Evolutionary conservation across 2,797 vertebrate genomes (phyloP), one percentile per base, ranked within the genome.

Genomic region (Cephalopachus bancanus): DNA sequence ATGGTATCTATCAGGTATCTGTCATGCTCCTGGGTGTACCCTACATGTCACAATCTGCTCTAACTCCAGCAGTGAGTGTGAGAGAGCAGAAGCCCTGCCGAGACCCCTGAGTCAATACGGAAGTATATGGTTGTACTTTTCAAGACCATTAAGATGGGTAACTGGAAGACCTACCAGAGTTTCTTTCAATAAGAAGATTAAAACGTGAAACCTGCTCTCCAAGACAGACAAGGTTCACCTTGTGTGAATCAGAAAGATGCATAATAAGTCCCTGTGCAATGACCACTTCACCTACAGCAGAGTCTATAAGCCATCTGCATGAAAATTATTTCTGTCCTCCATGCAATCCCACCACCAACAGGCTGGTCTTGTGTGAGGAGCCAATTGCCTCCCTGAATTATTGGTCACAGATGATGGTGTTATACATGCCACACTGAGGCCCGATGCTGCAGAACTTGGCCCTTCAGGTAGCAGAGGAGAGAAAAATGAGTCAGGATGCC

Each of bases 101-200:
- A 98, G 98, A 98, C 98, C 28, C 99, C 99, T 4, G 99, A 99
- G 95, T 99, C 99, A 59, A 99, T 99, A 99, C 98, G 98, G 74
- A 98, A 99, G 75, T 99, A 99, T 3, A 99, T 99, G 83, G 99
- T 99, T 95, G 99, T 99, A 0, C 98, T 99, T 24, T 99, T 99
- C 55, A 99, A 99, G 96, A 97, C 99, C 87, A 99, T 99, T 99
- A 99, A 99, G 97, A 99, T 99, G 98, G 99, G 98, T 0, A 99
- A 99, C 98, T 99, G 98, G 99, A 98, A 99, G 1, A 99, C 98
- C 55, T 99, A 99, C 95, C 98, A 99, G 81, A 99, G 98, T 3
- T 99, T 98, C 96, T 99, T 99, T 99, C 97, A 99, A 99, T 1
- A 99, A 99, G 85, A 99, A 99, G 83, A 99, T 99, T 98, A 99